Evolutionary conservation across 2,113 vertebrate species (phyloP).

Genomic region (Zeus faber): DNA sequence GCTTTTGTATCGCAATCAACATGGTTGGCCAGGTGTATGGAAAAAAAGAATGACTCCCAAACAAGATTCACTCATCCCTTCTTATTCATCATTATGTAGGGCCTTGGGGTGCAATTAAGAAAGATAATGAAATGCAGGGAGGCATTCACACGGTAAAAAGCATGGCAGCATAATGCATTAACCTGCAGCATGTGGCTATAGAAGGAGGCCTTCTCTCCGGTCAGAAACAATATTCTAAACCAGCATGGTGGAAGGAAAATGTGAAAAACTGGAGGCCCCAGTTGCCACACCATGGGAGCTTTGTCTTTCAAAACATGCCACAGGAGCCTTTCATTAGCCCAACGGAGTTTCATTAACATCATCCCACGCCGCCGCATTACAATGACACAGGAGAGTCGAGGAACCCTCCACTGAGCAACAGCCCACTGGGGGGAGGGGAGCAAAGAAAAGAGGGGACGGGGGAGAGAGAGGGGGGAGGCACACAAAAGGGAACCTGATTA

Average conservation of each 20-base stretch:
- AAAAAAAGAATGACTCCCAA: slow-evolving; percentile 19
- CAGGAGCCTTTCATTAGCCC: slow-evolving; percentile 69
- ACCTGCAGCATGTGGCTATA: slow-evolving; percentile 28
- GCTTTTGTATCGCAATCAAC: slow-evolving; percentile 6
- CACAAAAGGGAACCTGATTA: slow-evolving; percentile 70
- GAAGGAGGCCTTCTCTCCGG: slow-evolving; percentile 19
- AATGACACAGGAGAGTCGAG: slow-evolving; percentile 71
- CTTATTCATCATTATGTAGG: slow-evolving; percentile 30
- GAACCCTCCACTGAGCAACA: slow-evolving; percentile 60
- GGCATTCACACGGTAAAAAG: slow-evolving; percentile 13
- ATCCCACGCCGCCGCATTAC: slow-evolving; percentile 68
- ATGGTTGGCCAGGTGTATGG: neutral
- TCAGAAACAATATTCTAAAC: slow-evolving; percentile 49
- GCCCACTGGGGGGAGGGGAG: slow-evolving; percentile 43
- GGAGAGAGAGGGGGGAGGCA: slow-evolving; percentile 27
- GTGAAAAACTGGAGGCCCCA: slow-evolving; percentile 38
- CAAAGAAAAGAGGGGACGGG: slow-evolving; percentile 16
- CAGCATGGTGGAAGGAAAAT: slow-evolving; percentile 45
- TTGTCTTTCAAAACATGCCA: slow-evolving; percentile 67
- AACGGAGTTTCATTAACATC: slow-evolving; percentile 74
- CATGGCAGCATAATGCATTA: slow-evolving; percentile 22
- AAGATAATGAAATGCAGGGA: slow-evolving; percentile 40
- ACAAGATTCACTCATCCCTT: slow-evolving; percentile 9
- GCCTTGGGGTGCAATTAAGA: slow-evolving; percentile 28
- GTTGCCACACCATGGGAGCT: slow-evolving; percentile 56